Conservation (phyloP, 2,888 invertebrate genomes). For the Thalpophila matura region DNA sequence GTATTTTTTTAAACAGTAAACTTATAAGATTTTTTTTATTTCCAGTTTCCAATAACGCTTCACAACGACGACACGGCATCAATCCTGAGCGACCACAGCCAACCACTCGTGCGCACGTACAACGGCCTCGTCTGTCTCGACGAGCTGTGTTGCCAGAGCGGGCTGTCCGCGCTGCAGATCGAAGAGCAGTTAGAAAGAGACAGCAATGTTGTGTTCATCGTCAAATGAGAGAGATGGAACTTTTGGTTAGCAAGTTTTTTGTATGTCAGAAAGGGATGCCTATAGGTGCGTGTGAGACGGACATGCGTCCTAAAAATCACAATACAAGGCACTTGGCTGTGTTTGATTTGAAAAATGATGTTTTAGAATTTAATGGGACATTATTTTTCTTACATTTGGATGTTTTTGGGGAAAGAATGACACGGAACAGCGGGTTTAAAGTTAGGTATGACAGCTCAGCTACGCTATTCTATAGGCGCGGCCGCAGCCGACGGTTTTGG, state of each 20-base stretch:
- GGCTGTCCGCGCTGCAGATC: conserved; percentile 92
- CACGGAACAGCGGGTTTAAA: neutral
- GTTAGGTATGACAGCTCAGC: neutral
- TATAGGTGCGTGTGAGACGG: too few relatives aligned
- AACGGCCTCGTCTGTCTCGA: conserved; percentile 92
- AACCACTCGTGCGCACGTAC: conserved; percentile 83
- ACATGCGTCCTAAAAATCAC: neutral
- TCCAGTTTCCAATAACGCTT: conserved; percentile 89
- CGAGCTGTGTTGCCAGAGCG: conserved; percentile 96
- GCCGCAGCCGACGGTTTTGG: too few relatives aligned
- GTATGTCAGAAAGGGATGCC: too few relatives aligned
- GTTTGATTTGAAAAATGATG: neutral
- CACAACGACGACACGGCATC: conserved; percentile 80
- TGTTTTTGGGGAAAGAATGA: neutral
- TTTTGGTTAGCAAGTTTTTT: neutral
- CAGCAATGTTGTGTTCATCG: conserved; percentile 93
- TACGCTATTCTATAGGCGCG: neutral
- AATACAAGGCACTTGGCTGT: neutral
- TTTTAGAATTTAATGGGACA: too few relatives aligned
- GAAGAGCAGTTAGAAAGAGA: conserved; percentile 95
- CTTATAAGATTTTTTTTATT: conserved; percentile 10
- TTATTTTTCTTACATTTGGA: too few relatives aligned
- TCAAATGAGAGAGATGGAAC: conserved; percentile 75
- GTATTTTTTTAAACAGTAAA: too few relatives aligned
- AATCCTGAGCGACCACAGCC: conserved; percentile 76